Base-by-base conservation (phyloP, 2,888 invertebrate genomes). In the Platerodrilus igneus region DNA sequence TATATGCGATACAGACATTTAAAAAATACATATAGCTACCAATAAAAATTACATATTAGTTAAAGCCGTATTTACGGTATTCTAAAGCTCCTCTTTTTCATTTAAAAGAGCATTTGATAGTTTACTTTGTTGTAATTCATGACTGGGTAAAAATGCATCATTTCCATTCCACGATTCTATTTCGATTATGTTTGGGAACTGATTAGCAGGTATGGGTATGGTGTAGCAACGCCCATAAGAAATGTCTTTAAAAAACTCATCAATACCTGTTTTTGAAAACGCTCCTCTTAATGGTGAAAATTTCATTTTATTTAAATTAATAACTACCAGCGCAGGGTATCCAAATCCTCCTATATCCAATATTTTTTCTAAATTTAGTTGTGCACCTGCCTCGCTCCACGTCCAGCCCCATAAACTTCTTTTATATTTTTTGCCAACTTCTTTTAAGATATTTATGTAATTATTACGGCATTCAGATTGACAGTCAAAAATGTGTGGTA, bases 401-500 rank as follows among this genome's bases (percentile, higher is more conserved):
- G 89, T 73, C 93, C 94, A 96, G 34, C 94, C 94, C 95, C 96
- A 96, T 72, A 82, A 77, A 67, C 93, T 91, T 69, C 84, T 84
- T 73, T 95, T 96, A 73, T 84, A 96, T 64, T 91, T 91, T 39
- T 93, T 92, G 0, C 86, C 91, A 45, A 92, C 75, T 0, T 74
- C 71, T 9, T 74, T 76, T 3, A 97, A 72, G 2, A 79, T 78
- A 19, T 77, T 65, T 31, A 99, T 63, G 69, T 94, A 95, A n/a
- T 78, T 73, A 67, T 90, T 89, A 41, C 97, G 79, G 64, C 97
- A 97, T 22, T 85, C 77, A 0, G 94, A 86, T 66, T 92, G 86
- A 64, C 97, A 99, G 71, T 99, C 97, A 20, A 95, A 78, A 57
- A 99, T 93, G 64, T 96, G 90, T 0, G 97, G 97, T 49, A 99